Base-by-base conservation (phyloP, 1,140 invertebrate species). In the Pseudobourletiella spinata region DNA sequence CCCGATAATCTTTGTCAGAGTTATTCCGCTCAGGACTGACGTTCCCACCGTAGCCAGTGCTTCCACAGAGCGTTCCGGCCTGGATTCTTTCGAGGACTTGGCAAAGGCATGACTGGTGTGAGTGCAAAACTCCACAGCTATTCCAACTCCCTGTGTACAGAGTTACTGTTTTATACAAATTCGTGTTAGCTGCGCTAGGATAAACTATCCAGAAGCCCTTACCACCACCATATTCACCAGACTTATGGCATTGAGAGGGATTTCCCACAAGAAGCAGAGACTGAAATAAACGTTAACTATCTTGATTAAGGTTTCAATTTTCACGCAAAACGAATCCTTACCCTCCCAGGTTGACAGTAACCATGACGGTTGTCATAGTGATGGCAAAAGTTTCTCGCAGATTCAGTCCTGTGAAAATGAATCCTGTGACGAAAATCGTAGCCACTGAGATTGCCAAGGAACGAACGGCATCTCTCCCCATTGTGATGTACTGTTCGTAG, bases 211-310 rank as follows among this genome's bases (percentile, higher is more conserved):
- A n/a, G n/a, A 11, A 39, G 11, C 29, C 75, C 78, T 79, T 75
- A 88, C 87, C 93, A 99, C 98, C 50, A 99, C 94, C 56, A 99
- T 82, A 78, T 99, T 99, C 44, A 99, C 95, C 1, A 99, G 79
- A 0, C 95, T 97, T 1, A 99, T 87, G 0, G 95, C 96, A 77
- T 99, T 99, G 15, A 99, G 79, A 32, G 88, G 87, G 57, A 99
- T 95, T 68, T 86, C 81, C 91, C 92, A 98, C 43, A 59, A 61
- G 76, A 93, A 98, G 95, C 99, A 98, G 16, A 97, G 77, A 32
- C 20, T 48, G 18, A n/a, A n/a, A n/a, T 39, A n/a, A 39, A 39
- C 11, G 35, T 11, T 11, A 15, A 57, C 3, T 2, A 48, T 42
- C 16, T 20, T 14, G 8, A 25, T 46, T 4, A 57, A n/a, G n/a